Evolutionary conservation across 2,888 invertebrate species (phyloP).

Genomic region (Rhodophaea formosa): DNA sequence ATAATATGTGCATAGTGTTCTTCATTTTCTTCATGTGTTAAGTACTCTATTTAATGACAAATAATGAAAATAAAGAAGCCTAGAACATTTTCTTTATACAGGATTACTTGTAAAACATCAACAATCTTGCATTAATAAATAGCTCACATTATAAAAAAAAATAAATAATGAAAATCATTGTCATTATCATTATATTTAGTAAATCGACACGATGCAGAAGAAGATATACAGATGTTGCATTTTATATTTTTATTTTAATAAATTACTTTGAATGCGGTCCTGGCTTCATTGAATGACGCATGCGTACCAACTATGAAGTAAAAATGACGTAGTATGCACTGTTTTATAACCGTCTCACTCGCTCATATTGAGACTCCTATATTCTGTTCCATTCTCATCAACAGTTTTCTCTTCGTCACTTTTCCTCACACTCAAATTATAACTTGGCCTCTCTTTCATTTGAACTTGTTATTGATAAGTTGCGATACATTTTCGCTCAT

Average conservation of each 20-base stretch:
- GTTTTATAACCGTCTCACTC: slow-evolving; percentile 56
- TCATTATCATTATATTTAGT: too few relatives aligned
- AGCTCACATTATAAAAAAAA: too few relatives aligned
- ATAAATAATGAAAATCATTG: too few relatives aligned
- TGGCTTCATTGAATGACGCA: slow-evolving; percentile 65
- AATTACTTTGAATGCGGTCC: slow-evolving; percentile 47
- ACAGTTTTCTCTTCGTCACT: slow-evolving; percentile 51
- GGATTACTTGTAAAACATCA: too few relatives aligned
- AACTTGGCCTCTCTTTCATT: slow-evolving; percentile 41
- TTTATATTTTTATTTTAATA: neutral
- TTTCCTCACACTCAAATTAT: slow-evolving; percentile 24
- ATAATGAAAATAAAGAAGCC: too few relatives aligned
- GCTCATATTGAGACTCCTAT: slow-evolving; percentile 23
- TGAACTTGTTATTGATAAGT: slow-evolving; percentile 58
- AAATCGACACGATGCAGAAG: too few relatives aligned
- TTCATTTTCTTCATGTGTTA: too few relatives aligned
- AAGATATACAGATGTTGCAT: too few relatives aligned
- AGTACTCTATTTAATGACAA: too few relatives aligned
- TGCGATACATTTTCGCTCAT: slow-evolving; percentile 30
- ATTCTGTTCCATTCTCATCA: slow-evolving; percentile 46
- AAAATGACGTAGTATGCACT: slow-evolving; percentile 52
- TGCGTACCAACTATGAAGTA: slow-evolving; percentile 68
- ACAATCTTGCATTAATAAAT: too few relatives aligned
- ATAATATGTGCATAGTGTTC: too few relatives aligned
- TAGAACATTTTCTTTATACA: too few relatives aligned